Conservation (phyloP, 2,113 vertebrate genomes). For the Potamarius usumacintae region DNA sequence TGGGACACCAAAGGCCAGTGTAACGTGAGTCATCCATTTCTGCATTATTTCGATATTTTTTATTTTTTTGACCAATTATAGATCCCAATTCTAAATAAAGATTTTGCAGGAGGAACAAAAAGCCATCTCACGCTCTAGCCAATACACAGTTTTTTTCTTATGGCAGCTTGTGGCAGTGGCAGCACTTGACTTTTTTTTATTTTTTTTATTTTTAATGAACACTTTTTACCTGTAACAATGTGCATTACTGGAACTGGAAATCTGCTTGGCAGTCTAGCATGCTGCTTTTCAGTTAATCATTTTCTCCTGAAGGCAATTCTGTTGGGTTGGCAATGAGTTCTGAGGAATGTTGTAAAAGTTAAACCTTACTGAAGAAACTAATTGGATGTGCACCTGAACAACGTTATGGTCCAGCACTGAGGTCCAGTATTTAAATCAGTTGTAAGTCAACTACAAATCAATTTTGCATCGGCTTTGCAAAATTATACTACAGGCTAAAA, state of each 20-base stretch:
- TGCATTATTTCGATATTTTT: neutral
- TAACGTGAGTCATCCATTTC: neutral
- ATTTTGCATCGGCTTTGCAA: neutral
- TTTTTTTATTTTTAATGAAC: neutral
- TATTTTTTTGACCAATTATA: neutral
- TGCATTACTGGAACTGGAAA: constrained; percentile 45
- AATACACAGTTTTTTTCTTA: neutral
- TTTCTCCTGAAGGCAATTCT: neutral
- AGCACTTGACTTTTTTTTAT: neutral
- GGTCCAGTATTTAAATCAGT: neutral
- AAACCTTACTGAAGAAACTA: constrained; percentile 4
- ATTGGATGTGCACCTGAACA: constrained; percentile 16
- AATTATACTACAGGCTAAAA: neutral
- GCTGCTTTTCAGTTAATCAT: neutral
- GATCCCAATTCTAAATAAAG: neutral
- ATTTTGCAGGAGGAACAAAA: neutral
- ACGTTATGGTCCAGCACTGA: neutral
- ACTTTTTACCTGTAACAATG: neutral
- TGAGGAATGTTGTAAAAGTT: neutral
- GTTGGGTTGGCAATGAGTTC: neutral
- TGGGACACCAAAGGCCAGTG: neutral
- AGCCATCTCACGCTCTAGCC: neutral
- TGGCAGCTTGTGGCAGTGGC: constrained; percentile 22
- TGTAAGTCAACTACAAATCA: neutral
- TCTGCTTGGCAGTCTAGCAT: neutral